phyloP scores from a whole-genome alignment of 30 jellyfish, hydroid and myxozoan species.

The Mastigias papua region DNA sequence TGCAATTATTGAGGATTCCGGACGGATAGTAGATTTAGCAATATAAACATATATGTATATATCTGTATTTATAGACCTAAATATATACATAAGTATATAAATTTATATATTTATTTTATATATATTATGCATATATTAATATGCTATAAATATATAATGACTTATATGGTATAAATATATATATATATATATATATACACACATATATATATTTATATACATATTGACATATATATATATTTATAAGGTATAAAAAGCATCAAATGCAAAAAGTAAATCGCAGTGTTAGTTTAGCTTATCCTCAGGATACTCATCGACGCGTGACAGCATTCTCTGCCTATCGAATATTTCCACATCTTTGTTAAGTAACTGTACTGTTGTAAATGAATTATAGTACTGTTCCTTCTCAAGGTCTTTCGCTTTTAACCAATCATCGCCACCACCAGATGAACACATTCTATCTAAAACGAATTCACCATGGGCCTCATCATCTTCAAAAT shows the following conservation, averaged over 20 bases:
- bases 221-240: too few relatives aligned
- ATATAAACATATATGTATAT: too few relatives aligned
- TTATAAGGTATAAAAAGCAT: too few relatives aligned
- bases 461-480: conserved; percentile 4
- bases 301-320: conserved; percentile 31
- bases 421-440: background rate
- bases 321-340: conserved; percentile 33
- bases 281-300: background rate
- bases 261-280: too few relatives aligned
- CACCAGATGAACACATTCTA: background rate
- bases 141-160: background rate
- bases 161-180: too few relatives aligned
- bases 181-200: too few relatives aligned
- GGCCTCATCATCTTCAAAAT: conserved; percentile 7
- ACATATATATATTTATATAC: too few relatives aligned
- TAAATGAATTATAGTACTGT: background rate
- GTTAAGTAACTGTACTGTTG: background rate
- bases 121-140: background rate
- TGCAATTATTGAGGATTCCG: too few relatives aligned
- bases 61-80: too few relatives aligned
- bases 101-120: too few relatives aligned
- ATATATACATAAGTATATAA: too few relatives aligned
- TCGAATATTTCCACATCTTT: conserved; percentile 19
- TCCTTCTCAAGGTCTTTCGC: background rate
- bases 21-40: too few relatives aligned